These are phyloP conservation scores for Lytechinus pictus DNA, from an alignment of 35 echinoderm and acorn worm species.

Conservation along the genomic window DNA sequence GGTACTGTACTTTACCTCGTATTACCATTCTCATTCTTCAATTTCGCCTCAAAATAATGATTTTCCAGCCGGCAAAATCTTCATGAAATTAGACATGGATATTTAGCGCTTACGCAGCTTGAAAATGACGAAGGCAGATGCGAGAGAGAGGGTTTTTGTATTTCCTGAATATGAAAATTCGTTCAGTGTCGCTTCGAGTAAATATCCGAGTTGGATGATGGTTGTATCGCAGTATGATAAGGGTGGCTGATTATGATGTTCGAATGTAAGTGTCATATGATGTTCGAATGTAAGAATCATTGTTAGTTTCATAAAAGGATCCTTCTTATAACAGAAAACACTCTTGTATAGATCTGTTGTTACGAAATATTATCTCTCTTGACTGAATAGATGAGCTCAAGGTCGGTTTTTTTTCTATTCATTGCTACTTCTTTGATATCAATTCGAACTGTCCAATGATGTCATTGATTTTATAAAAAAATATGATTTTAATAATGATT, in stretches of 20 bases:
- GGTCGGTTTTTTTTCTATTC: background rate
- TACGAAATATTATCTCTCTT: no score
- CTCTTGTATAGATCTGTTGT: background rate
- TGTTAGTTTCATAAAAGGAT: background rate
- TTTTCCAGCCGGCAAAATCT: conserved; percentile 13
- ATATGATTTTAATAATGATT: no score
- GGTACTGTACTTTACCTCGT: background rate
- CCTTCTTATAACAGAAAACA: no score
- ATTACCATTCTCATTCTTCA: conserved; percentile 22
- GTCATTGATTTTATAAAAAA: no score
- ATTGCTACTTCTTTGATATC: no score
- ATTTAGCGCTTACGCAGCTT: conserved; percentile 49
- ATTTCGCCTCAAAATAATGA: conserved; percentile 34
- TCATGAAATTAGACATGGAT: conserved; percentile 55
- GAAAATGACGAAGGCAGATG: conserved; percentile 37
- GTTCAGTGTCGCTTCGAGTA: background rate
- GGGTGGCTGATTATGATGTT: background rate
- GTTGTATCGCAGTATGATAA: background rate
- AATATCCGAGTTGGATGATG: background rate
- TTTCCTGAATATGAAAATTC: background rate
- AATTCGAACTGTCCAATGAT: no score
- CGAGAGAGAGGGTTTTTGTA: background rate
- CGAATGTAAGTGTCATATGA: background rate
- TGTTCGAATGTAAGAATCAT: background rate
- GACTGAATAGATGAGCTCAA: background rate